Percentiles rank a stretch among this genome's conserved stretches.
phyloP scores from a whole-genome alignment of 2,797 vertebrate genomes.

The Sebastes hubbsi region DNA sequence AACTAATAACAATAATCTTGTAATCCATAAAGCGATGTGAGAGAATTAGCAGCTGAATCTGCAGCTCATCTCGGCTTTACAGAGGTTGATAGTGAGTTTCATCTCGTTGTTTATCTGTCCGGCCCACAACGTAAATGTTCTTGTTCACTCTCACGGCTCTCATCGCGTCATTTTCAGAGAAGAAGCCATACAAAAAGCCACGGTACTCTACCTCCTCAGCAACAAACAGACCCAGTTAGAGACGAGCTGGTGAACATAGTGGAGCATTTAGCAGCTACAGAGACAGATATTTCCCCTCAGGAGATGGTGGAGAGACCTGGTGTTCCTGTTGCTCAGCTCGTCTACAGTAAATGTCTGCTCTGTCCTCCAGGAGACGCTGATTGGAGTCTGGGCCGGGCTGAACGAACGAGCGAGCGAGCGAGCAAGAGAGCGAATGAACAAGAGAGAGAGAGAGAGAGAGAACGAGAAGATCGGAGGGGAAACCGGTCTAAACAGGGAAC shows the following conservation, averaged over 20 bases:
- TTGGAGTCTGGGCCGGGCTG: conserved; percentile 60
- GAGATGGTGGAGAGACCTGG: background rate
- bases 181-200: background rate
- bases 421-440: conserved; percentile 38
- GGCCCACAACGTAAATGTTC: background rate
- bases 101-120: background rate
- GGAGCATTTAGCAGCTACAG: background rate
- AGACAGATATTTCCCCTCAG: background rate
- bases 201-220: background rate
- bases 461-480: conserved; percentile 54
- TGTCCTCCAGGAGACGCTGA: conserved; percentile 84
- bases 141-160: background rate
- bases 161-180: background rate
- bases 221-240: background rate
- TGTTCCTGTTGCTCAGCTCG: background rate
- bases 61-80: background rate
- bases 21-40: too few relatives aligned
- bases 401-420: conserved; percentile 41
- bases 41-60: too few relatives aligned
- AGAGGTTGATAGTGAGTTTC: background rate
- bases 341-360: conserved; percentile 71
- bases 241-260: background rate
- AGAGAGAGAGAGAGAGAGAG: conserved; percentile 37
- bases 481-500: conserved; percentile 59
- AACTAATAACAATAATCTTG: too few relatives aligned